These are phyloP conservation scores for Phortica okadai DNA, from an alignment of 2,888 invertebrate species.

Conservation along the genomic window DNA sequence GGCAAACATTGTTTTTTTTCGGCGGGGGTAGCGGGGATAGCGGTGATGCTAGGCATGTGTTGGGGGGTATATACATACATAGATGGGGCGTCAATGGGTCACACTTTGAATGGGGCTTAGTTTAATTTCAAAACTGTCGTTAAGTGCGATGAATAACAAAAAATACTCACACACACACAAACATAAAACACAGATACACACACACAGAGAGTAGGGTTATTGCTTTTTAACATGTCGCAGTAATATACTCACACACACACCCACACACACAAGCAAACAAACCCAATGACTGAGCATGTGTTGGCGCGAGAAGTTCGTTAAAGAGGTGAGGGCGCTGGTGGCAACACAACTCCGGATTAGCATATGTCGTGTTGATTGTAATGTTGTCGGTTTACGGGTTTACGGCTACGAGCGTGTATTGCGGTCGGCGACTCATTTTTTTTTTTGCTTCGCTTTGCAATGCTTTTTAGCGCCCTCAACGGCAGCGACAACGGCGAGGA, in stretches of 20 bases:
- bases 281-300: too few species aligned
- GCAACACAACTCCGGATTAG: conserved; percentile 12
- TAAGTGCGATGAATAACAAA: conserved; percentile 28
- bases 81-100: background rate
- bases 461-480: background rate
- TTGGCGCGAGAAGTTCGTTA: too few species aligned
- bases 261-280: background rate
- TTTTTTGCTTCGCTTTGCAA: background rate
- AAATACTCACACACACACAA: background rate
- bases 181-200: background rate
- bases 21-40: background rate
- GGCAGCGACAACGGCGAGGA: conserved; percentile 41
- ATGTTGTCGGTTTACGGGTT: conserved; percentile 14
- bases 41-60: background rate
- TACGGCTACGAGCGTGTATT: conserved; percentile 9
- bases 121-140: conserved; percentile 34
- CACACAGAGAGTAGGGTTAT: background rate
- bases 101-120: conserved; percentile 26
- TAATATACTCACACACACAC: conserved; percentile 1
- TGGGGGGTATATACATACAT: background rate
- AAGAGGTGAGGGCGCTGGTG: background rate
- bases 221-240: conserved; percentile 5
- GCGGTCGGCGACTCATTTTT: conserved; percentile 16
- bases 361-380: conserved; percentile 31
- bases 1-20: background rate